These are phyloP conservation scores for Tenthredo mesomela DNA, from an alignment of 2,888 invertebrate species.

Conservation along the genomic window DNA sequence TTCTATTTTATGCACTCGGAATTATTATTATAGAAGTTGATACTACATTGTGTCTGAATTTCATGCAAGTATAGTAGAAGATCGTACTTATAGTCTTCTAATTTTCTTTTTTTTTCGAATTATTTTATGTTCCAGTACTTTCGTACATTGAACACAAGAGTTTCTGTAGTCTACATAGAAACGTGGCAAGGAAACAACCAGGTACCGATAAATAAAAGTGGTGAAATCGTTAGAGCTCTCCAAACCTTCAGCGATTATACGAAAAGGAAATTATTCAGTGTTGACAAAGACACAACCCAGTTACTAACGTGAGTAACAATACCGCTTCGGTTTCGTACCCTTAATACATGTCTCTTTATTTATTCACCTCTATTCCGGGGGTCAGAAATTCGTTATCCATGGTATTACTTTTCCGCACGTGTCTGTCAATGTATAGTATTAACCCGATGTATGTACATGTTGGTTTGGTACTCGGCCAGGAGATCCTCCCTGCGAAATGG, in stretches of 20 bases:
- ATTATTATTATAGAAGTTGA: neutral
- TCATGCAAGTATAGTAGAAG: neutral
- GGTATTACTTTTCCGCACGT: neutral
- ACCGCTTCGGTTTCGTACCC: neutral
- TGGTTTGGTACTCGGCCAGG: neutral
- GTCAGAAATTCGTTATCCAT: neutral
- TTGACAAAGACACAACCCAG: slow-evolving; percentile 95
- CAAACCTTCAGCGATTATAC: slow-evolving; percentile 96
- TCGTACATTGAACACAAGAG: slow-evolving; percentile 95
- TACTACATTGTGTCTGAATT: neutral
- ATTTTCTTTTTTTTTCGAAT: slow-evolving; percentile 69
- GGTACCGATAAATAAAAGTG: slow-evolving; percentile 88
- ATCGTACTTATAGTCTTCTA: no score
- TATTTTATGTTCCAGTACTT: slow-evolving; percentile 86
- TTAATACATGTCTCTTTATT: neutral
- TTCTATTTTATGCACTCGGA: neutral
- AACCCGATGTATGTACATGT: neutral
- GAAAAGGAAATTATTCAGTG: slow-evolving; percentile 90
- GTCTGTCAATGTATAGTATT: neutral
- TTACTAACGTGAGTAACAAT: slow-evolving; percentile 88
- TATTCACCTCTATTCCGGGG: neutral
- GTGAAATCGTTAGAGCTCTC: slow-evolving; percentile 93
- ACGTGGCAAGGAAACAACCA: slow-evolving; percentile 97
- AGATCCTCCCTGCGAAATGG: neutral
- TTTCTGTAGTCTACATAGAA: slow-evolving; percentile 97